These are phyloP conservation scores for Chymomyza amoena DNA, from an alignment of 2,888 invertebrate species.

Conservation along the genomic window DNA sequence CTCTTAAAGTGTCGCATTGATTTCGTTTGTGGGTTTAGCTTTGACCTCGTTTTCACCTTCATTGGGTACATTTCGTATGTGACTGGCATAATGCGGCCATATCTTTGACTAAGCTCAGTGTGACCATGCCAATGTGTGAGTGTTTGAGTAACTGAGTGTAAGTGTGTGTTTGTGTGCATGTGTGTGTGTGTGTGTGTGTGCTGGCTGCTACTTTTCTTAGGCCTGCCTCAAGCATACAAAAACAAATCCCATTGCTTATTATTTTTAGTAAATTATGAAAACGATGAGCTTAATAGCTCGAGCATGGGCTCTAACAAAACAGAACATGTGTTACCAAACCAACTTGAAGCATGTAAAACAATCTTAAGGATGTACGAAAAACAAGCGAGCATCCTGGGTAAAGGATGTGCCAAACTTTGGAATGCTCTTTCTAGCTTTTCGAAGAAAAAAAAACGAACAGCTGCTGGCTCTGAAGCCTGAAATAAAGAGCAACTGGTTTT, in stretches of 20 bases:
- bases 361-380: constrained; percentile 8
- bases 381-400: not conserved
- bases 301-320: not conserved
- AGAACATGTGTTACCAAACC: constrained; percentile 45
- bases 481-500: too few species aligned
- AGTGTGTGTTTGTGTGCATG: not conserved
- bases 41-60: constrained; percentile 36
- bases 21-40: not conserved
- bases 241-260: constrained; percentile 47
- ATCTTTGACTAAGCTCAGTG: constrained; percentile 8
- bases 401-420: not conserved
- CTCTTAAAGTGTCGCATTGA: not conserved
- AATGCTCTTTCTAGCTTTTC: too few species aligned
- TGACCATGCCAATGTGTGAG: not conserved
- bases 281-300: constrained; percentile 51
- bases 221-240: constrained; percentile 23
- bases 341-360: constrained; percentile 13
- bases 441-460: too few species aligned
- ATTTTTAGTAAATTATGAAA: constrained; percentile 61
- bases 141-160: not conserved
- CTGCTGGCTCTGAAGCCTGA: too few species aligned
- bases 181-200: not conserved
- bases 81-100: not conserved
- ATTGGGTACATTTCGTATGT: constrained; percentile 13
- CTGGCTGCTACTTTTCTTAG: not conserved